A percentile compares a stretch with the other conserved stretches of the same genome.
These are phyloP conservation scores for Leptinotarsa defecta DNA, from an alignment of 1,140 invertebrate species.

Conservation along the genomic window DNA sequence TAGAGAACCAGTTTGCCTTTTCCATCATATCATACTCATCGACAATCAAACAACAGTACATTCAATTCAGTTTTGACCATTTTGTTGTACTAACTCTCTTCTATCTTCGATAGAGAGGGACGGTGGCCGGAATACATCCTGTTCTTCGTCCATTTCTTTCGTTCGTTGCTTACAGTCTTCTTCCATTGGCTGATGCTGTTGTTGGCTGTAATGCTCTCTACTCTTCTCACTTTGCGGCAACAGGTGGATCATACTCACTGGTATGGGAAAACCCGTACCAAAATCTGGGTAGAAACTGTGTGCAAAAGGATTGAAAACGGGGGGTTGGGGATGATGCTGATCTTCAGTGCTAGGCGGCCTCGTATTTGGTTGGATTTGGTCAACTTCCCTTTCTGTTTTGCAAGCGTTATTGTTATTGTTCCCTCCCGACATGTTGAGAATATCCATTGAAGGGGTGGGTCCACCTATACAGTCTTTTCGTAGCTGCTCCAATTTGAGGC, in stretches of 20 bases:
- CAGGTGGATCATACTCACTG: conserved; percentile 80
- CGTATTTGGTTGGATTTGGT: conserved; percentile 57
- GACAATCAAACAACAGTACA: not conserved
- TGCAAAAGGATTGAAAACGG: conserved; percentile 73
- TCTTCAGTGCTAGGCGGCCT: conserved; percentile 65
- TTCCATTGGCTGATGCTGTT: conserved; percentile 58
- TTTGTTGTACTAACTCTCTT: conserved; percentile 65
- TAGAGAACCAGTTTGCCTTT: not conserved
- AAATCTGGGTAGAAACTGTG: conserved; percentile 83
- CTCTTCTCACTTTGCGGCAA: conserved; percentile 77
- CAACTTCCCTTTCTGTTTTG: conserved; percentile 52
- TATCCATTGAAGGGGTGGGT: conserved; percentile 63
- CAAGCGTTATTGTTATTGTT: conserved; percentile 72
- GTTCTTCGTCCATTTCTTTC: conserved; percentile 68
- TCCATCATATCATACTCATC: not conserved
- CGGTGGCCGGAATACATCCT: conserved; percentile 62
- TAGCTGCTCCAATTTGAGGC: conserved; percentile 82
- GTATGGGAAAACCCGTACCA: conserved; percentile 75
- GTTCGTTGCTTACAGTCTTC: conserved; percentile 66
- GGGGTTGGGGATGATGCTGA: conserved; percentile 59
- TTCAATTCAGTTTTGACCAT: conserved; percentile 65
- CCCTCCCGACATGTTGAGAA: conserved; percentile 69
- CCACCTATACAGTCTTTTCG: conserved; percentile 84
- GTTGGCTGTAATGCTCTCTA: conserved; percentile 61
- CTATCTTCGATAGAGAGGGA: conserved; percentile 62